Percentiles rank a stretch among this genome's conserved stretches.
These are phyloP conservation scores for Anarhynchus alexandrinus DNA, from an alignment of 2,113 vertebrate genomes.

Conservation along the genomic window DNA sequence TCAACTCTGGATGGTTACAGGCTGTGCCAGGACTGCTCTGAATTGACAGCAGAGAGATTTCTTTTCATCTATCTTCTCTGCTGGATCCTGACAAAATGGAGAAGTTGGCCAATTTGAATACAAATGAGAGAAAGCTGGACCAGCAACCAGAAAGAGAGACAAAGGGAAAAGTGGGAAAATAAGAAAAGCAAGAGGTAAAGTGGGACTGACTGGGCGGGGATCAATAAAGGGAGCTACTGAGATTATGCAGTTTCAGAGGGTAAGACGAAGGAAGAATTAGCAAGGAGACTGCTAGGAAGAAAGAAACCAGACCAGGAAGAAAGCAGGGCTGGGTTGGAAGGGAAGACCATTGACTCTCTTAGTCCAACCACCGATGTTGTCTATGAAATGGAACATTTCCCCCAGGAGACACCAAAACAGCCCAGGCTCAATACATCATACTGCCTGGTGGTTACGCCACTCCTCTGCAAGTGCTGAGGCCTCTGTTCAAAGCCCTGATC, in stretches of 20 bases:
- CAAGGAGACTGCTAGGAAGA: neutral
- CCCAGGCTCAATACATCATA: neutral
- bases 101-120: slow-evolving; percentile 53
- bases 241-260: neutral
- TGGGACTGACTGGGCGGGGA: neutral
- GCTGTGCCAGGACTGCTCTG: slow-evolving; percentile 49
- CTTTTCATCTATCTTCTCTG: slow-evolving; percentile 60
- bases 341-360: neutral
- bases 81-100: slow-evolving; percentile 53
- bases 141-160: neutral
- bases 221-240: neutral
- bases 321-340: neutral
- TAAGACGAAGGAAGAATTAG: neutral
- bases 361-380: neutral
- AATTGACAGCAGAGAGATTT: slow-evolving; percentile 61
- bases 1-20: slow-evolving; percentile 57
- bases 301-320: neutral
- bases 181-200: neutral
- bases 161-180: neutral
- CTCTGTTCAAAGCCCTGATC: neutral
- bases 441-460: neutral
- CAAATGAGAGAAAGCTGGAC: slow-evolving; percentile 33
- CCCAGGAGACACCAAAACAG: neutral
- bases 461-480: neutral
- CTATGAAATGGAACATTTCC: neutral